These are phyloP conservation scores for Phocides pigmalion DNA, from an alignment of 1,140 invertebrate species.

Conservation along the genomic window DNA sequence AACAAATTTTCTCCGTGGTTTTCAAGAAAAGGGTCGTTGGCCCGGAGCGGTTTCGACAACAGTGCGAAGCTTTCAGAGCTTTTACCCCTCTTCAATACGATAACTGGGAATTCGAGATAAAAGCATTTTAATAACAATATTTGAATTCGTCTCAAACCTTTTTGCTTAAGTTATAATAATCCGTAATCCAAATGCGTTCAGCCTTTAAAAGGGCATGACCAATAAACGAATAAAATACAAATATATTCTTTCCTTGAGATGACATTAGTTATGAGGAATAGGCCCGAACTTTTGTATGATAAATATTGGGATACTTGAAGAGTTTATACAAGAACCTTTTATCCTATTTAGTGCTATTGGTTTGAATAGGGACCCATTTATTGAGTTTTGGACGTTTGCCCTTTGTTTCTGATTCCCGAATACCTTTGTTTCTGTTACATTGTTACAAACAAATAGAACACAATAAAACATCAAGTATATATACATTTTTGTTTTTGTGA, in stretches of 20 bases:
- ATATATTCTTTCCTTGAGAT: slow-evolving; percentile 19
- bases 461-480: too few relatives aligned
- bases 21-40: slow-evolving; percentile 39
- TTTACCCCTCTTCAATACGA: slow-evolving; percentile 40
- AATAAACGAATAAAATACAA: not conserved
- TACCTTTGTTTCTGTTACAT: not conserved
- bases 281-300: slow-evolving; percentile 4
- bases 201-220: slow-evolving; percentile 7
- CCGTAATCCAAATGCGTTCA: slow-evolving; percentile 26
- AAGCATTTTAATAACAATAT: slow-evolving; percentile 41
- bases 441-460: not conserved
- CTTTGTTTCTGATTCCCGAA: not conserved
- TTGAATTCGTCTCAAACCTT: slow-evolving; percentile 37
- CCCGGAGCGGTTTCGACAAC: slow-evolving; percentile 48
- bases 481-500: too few relatives aligned
- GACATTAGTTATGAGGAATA: slow-evolving; percentile 20
- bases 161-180: slow-evolving; percentile 30
- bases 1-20: slow-evolving; percentile 22
- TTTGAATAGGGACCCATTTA: slow-evolving; percentile 4
- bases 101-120: slow-evolving; percentile 45
- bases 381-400: not conserved
- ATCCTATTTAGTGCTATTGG: not conserved
- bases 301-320: slow-evolving; percentile 12
- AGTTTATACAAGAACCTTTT: slow-evolving; percentile 5
- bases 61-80: slow-evolving; percentile 44